These are phyloP conservation scores for Discoglossus pictus DNA, from an alignment of 2,797 vertebrate species.

Conservation along the genomic window DNA sequence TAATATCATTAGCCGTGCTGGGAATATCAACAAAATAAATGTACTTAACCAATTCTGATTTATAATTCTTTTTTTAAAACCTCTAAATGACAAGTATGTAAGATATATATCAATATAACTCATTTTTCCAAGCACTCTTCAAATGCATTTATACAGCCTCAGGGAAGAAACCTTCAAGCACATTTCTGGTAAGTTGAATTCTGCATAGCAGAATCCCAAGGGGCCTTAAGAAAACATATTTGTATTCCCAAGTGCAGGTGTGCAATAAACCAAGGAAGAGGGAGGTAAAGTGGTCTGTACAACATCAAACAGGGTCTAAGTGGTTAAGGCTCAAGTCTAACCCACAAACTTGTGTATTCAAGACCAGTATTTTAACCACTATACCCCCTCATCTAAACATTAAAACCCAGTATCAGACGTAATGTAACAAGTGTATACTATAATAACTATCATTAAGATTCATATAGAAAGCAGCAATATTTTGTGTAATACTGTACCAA, in stretches of 20 bases:
- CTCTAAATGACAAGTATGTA: no score
- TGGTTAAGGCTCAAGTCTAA: conserved; percentile 26
- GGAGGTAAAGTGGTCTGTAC: conserved; percentile 27
- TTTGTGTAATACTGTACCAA: no score
- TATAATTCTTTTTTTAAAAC: no score
- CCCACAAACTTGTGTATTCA: conserved; percentile 44
- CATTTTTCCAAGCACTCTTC: background rate
- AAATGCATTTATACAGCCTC: conserved; percentile 1
- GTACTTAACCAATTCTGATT: no score
- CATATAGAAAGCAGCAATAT: no score
- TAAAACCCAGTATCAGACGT: conserved; percentile 4
- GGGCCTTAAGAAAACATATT: conserved; percentile 25
- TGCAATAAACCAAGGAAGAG: conserved; percentile 17
- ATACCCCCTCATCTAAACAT: conserved; percentile 32
- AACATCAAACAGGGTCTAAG: conserved; percentile 30
- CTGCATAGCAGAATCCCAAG: conserved; percentile 26
- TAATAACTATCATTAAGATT: no score
- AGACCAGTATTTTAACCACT: conserved; percentile 42
- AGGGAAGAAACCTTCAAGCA: background rate
- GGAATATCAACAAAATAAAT: no score
- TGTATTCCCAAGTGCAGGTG: conserved; percentile 37
- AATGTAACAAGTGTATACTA: background rate
- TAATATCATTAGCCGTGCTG: no score
- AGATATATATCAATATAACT: background rate
- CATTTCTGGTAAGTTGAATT: conserved; percentile 1